These are phyloP conservation scores for Neosilurus mollespiculum DNA, from an alignment of 2,797 vertebrate genomes.

Conservation along the genomic window DNA sequence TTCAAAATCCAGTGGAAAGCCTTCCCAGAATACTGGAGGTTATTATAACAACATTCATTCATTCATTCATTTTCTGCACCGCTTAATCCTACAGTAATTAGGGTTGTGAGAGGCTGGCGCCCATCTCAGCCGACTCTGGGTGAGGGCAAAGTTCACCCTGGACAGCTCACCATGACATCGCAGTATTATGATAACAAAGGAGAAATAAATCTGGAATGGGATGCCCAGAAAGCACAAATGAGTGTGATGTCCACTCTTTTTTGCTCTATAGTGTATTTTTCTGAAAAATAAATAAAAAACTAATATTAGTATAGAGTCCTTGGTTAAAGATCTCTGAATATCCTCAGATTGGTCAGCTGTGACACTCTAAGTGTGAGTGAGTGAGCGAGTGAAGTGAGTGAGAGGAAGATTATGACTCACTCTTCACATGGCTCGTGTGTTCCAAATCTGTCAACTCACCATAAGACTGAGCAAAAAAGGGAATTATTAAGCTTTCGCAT, in stretches of 20 bases:
- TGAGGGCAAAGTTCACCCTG: too few species aligned
- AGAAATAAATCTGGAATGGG: not conserved
- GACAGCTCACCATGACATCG: too few species aligned
- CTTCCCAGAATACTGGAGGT: not conserved
- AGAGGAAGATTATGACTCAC: conserved; percentile 42
- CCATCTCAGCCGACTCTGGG: too few species aligned
- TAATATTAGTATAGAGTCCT: not conserved
- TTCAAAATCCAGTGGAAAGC: not conserved
- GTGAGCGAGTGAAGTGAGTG: conserved; percentile 66
- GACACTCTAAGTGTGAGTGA: conserved; percentile 29
- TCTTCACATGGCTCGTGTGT: conserved; percentile 33
- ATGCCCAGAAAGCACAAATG: not conserved
- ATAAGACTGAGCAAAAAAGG: conserved; percentile 23
- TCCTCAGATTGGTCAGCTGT: conserved; percentile 21
- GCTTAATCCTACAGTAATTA: too few species aligned
- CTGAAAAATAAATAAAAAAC: not conserved
- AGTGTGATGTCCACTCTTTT: not conserved
- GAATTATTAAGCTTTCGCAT: conserved; percentile 27
- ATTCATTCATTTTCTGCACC: too few species aligned
- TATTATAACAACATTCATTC: not conserved
- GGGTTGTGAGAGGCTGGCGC: too few species aligned
- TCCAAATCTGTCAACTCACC: conserved; percentile 38
- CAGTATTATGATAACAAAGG: too few species aligned
- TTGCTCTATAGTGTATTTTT: not conserved
- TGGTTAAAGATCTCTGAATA: not conserved